A percentile compares a stretch with the other conserved stretches of the same genome.
Conservation (phyloP, 2,113 vertebrate species). For the Hydrochoerus hydrochaeris region DNA sequence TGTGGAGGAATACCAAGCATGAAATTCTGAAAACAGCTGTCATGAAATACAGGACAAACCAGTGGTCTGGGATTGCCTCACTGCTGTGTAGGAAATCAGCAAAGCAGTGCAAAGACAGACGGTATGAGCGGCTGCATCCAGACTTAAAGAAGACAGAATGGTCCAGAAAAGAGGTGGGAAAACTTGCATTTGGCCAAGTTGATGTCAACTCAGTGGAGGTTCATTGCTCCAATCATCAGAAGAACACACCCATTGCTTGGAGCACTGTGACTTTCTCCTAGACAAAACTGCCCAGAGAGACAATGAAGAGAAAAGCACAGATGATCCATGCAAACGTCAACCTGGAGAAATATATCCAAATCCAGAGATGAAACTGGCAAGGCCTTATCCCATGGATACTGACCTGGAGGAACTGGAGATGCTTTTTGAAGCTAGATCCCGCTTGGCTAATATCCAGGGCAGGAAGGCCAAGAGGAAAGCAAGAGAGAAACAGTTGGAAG, state of each 20-base stretch:
- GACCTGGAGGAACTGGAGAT: slow-evolving; percentile 99
- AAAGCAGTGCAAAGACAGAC: slow-evolving; percentile 98
- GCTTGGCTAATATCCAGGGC: slow-evolving; percentile 97
- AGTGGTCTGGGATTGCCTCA: slow-evolving; percentile 89
- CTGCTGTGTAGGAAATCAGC: slow-evolving; percentile 96
- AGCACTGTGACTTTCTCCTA: slow-evolving; percentile 97
- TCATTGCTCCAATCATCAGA: slow-evolving; percentile 97
- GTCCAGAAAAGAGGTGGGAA: slow-evolving; percentile 98
- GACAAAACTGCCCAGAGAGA: background rate
- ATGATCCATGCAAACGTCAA: slow-evolving; percentile 97
- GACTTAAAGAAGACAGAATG: slow-evolving; percentile 99
- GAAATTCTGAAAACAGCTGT: slow-evolving; percentile 98
- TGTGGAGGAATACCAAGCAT: slow-evolving; percentile 99
- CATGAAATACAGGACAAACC: slow-evolving; percentile 96
- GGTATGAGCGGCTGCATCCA: slow-evolving; percentile 98
- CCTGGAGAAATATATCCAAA: slow-evolving; percentile 99
- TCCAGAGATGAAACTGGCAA: slow-evolving; percentile 97
- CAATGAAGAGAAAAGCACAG: slow-evolving; percentile 96
- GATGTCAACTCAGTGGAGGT: slow-evolving; percentile 99
- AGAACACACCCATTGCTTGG: slow-evolving; percentile 98
- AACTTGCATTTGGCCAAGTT: slow-evolving; percentile 96
- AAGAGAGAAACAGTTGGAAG: slow-evolving; percentile 98
- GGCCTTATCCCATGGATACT: slow-evolving; percentile 98
- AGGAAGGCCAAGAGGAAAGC: slow-evolving; percentile 99
- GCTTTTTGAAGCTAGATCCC: slow-evolving; percentile 97